Evolutionary conservation across 2,888 invertebrate species (phyloP).

Genomic region (Gastrophysa polygoni): DNA sequence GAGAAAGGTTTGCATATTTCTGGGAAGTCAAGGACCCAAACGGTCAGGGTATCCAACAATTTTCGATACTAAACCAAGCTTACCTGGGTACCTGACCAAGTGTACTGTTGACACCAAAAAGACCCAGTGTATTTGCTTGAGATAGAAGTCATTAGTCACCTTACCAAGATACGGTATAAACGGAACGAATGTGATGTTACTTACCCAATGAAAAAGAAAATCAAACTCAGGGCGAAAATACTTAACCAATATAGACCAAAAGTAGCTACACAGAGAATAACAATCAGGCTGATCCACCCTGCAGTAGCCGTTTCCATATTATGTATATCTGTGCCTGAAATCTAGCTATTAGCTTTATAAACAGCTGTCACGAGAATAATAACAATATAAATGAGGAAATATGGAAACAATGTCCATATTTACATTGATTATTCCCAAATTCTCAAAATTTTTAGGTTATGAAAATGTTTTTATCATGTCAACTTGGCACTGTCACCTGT

Average conservation of each 20-base stretch:
- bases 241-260: slow-evolving; percentile 57
- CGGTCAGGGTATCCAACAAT: no score
- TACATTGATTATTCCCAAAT: neutral
- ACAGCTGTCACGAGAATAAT: neutral
- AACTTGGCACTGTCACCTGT: neutral
- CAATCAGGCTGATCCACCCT: slow-evolving; percentile 56
- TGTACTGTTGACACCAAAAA: no score
- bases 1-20: no score
- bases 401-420: neutral
- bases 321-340: no score
- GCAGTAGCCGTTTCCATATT: slow-evolving; percentile 46
- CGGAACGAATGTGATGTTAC: no score
- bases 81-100: no score
- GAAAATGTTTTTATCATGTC: slow-evolving; percentile 2
- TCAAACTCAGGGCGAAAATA: slow-evolving; percentile 47
- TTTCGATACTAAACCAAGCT: no score
- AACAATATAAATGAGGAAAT: neutral
- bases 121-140: no score
- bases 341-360: neutral
- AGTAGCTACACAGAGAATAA: slow-evolving; percentile 54
- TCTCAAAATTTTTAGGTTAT: neutral
- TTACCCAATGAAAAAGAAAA: slow-evolving; percentile 56
- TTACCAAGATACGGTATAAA: no score
- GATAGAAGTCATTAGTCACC: no score
- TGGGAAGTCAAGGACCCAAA: no score